Conservation (phyloP, 2,888 invertebrate species). For the Andrena haemorrhoa region DNA sequence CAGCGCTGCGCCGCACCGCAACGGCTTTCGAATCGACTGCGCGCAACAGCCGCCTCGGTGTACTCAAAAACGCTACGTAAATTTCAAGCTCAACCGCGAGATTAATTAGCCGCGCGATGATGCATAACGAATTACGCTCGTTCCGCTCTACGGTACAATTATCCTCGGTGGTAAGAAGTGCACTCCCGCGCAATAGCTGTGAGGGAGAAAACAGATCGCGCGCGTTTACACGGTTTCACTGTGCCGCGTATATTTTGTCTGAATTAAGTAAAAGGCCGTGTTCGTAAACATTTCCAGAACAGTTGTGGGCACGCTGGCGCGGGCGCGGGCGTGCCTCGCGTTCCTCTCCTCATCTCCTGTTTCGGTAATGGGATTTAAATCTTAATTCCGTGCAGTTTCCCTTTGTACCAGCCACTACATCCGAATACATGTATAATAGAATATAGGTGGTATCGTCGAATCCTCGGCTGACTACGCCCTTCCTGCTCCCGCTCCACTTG, state of each 20-base stretch:
- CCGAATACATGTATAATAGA: neutral
- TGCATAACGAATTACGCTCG: slow-evolving; percentile 4
- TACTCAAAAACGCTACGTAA: neutral
- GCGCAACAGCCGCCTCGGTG: neutral
- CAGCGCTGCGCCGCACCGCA: too few species aligned
- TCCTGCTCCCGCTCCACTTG: neutral
- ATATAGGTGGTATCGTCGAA: neutral
- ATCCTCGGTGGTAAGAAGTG: neutral
- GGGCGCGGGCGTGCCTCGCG: neutral
- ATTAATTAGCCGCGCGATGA: slow-evolving; percentile 13
- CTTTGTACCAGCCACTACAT: neutral
- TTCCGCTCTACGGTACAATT: neutral
- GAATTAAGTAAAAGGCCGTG: slow-evolving; percentile 15
- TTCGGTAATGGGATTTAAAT: slow-evolving; percentile 44
- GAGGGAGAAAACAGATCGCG: neutral
- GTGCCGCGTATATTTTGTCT: neutral
- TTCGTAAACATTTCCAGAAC: slow-evolving; percentile 28
- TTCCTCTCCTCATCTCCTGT: neutral
- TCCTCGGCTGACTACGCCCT: neutral
- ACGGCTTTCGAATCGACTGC: neutral
- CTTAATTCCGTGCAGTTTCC: slow-evolving; percentile 29
- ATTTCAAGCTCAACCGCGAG: neutral
- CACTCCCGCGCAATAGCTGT: neutral
- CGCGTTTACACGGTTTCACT: neutral
- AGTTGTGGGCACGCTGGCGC: neutral